These are phyloP conservation scores for Manis javanica DNA, from an alignment of 2,797 vertebrate species.

Conservation along the genomic window DNA sequence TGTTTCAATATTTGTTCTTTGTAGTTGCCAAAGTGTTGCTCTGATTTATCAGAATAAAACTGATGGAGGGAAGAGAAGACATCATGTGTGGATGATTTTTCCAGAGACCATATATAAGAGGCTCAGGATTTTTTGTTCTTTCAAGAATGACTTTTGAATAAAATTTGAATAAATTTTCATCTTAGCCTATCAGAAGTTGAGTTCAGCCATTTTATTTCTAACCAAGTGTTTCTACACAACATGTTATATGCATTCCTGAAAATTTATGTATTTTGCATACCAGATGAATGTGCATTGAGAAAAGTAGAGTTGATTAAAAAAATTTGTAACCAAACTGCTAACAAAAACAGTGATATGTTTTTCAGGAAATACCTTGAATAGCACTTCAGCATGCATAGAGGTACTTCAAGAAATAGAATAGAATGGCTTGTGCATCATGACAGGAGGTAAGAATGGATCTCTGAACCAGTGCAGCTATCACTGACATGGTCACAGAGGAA, in stretches of 20 bases:
- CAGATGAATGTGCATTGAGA: not conserved
- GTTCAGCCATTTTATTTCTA: slow-evolving; percentile 3
- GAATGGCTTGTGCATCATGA: not conserved
- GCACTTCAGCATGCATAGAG: not conserved
- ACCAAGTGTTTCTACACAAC: not conserved
- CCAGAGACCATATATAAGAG: not conserved
- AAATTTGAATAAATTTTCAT: not conserved
- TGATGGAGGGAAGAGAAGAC: not conserved
- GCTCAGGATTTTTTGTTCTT: not conserved
- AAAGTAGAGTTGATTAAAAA: slow-evolving; percentile 18
- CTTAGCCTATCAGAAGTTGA: not conserved
- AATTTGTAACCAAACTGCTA: not conserved
- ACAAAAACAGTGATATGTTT: not conserved
- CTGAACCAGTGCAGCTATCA: not conserved
- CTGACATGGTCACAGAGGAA: not conserved
- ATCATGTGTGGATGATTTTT: not conserved
- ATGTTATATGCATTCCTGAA: not conserved
- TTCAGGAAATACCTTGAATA: not conserved
- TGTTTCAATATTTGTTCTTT: slow-evolving; percentile 25
- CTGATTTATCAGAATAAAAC: slow-evolving; percentile 39
- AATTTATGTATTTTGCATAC: not conserved
- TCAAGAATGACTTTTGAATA: not conserved
- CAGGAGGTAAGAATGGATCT: not conserved
- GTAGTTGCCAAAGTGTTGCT: not conserved
- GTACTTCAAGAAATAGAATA: not conserved